These are phyloP conservation scores for Seriola rivoliana DNA, from an alignment of 2,113 vertebrate genomes.

Conservation along the genomic window DNA sequence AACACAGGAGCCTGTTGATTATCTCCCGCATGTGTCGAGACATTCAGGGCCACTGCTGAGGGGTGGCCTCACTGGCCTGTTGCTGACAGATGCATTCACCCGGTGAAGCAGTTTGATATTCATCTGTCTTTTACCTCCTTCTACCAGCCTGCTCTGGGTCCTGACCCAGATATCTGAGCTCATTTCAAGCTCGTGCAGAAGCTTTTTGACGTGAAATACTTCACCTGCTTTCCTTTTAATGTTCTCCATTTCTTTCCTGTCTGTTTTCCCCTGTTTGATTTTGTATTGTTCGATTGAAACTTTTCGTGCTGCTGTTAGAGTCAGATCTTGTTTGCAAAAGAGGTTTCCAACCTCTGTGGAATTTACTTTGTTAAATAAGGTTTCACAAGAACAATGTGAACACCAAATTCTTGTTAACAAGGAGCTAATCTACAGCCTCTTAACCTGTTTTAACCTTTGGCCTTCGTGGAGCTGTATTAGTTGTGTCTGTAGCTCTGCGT, in stretches of 20 bases:
- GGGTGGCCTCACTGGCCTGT: neutral
- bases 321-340: neutral
- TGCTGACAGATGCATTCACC: neutral
- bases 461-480: neutral
- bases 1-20: neutral
- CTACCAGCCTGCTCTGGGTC: conserved; percentile 19
- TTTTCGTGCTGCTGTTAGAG: neutral
- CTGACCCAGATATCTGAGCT: conserved; percentile 64
- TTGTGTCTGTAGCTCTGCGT: neutral
- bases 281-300: neutral
- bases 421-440: neutral
- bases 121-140: neutral
- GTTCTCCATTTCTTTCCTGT: neutral
- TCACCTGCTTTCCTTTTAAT: neutral
- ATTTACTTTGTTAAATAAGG: neutral
- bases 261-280: neutral
- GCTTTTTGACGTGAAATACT: neutral
- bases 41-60: neutral
- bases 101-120: neutral
- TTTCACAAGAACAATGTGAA: neutral
- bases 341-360: neutral
- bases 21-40: conserved; percentile 18
- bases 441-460: neutral
- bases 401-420: neutral
- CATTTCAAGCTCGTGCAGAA: conserved; percentile 46